These are phyloP conservation scores for Zaprionus kolodkinae DNA, from an alignment of 1,140 invertebrate genomes.

Conservation along the genomic window DNA sequence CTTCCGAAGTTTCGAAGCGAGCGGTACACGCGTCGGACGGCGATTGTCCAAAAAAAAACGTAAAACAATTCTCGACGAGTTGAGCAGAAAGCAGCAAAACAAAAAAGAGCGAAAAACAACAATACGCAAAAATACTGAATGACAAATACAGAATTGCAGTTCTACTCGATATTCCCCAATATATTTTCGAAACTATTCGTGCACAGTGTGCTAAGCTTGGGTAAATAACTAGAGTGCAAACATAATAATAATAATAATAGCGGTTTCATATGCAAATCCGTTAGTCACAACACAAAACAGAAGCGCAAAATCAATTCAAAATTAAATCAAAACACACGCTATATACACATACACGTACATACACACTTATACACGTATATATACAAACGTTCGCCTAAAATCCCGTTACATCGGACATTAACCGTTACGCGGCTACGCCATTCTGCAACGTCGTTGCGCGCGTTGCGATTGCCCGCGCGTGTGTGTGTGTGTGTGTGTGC, in stretches of 20 bases:
- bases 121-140: constrained; percentile 20
- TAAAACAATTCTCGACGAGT: constrained; percentile 39
- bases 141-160: constrained; percentile 21
- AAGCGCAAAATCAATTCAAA: constrained; percentile 64
- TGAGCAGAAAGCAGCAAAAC: constrained; percentile 38
- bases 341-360: constrained; percentile 13
- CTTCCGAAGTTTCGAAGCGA: constrained; percentile 67
- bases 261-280: constrained; percentile 51
- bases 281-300: constrained; percentile 15
- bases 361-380: no score
- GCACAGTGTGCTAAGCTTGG: constrained; percentile 11
- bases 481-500: neutral
- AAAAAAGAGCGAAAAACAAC: constrained; percentile 37
- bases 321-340: constrained; percentile 70
- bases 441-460: neutral
- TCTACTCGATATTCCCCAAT: neutral
- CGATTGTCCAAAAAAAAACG: constrained; percentile 9
- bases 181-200: constrained; percentile 21
- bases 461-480: neutral
- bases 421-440: constrained; percentile 58
- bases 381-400: constrained; percentile 3
- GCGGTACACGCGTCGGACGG: constrained; percentile 53
- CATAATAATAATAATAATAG: constrained; percentile 31
- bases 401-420: constrained; percentile 52
- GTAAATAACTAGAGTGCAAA: constrained; percentile 16